phyloP scores from a whole-genome alignment of 2,888 invertebrate species.

The Crioceris asparagi region DNA sequence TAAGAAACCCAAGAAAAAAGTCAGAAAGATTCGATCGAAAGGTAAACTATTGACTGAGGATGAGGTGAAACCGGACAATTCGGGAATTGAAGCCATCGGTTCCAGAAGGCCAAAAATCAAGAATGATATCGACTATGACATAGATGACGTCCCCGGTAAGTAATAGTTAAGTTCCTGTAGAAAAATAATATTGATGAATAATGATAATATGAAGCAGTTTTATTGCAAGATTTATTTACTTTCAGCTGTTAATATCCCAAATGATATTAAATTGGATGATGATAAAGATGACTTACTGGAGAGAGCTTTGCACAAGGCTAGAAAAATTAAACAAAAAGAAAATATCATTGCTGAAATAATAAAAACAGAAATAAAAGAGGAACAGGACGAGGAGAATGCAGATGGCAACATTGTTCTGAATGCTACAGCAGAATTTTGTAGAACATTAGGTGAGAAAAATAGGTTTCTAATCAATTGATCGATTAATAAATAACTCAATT shows the following conservation, averaged over 20 bases:
- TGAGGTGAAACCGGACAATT: constrained; percentile 43
- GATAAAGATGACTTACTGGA: constrained; percentile 45
- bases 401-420: constrained; percentile 67
- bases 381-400: constrained; percentile 27
- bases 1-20: constrained; percentile 76
- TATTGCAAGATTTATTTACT: no score
- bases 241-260: constrained; percentile 31
- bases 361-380: constrained; percentile 31
- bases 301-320: constrained; percentile 45
- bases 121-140: constrained; percentile 36
- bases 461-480: neutral
- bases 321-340: constrained; percentile 46
- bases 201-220: no score
- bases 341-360: constrained; percentile 28
- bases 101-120: constrained; percentile 27
- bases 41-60: constrained; percentile 56
- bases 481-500: neutral
- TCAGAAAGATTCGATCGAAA: constrained; percentile 57
- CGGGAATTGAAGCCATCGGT: constrained; percentile 27
- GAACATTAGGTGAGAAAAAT: constrained; percentile 51
- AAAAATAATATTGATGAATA: no score
- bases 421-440: constrained; percentile 93
- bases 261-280: constrained; percentile 48
- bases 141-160: constrained; percentile 54
- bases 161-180: no score